Percentiles rank a stretch among this genome's conserved stretches.
Evolutionary conservation across 2,113 vertebrate species (phyloP).

Genomic region (Mohoua ochrocephala): DNA sequence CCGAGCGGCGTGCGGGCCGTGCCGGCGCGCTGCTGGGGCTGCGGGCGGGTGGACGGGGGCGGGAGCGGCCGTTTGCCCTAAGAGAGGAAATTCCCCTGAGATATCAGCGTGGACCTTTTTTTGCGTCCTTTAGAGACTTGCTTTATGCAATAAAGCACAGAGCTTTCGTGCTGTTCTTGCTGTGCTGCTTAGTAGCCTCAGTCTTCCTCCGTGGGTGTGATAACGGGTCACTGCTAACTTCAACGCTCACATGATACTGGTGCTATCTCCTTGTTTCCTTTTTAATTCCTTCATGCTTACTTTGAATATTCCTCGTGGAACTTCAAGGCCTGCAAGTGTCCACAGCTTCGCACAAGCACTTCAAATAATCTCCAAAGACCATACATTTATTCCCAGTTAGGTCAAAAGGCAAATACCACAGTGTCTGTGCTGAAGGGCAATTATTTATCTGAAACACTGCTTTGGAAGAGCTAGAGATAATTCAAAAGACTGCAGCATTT

Average conservation of each 20-base stretch:
- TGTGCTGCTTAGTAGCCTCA: neutral
- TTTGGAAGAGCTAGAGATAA: neutral
- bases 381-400: neutral
- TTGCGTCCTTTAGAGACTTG: neutral
- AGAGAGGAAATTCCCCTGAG: neutral
- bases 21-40: neutral
- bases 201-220: neutral
- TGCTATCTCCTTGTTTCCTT: neutral
- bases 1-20: neutral
- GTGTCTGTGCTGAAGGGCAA: neutral
- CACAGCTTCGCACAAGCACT: neutral
- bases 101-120: neutral
- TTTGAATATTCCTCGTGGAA: neutral
- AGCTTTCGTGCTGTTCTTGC: neutral
- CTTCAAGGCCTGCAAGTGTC: neutral
- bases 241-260: neutral
- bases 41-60: neutral
- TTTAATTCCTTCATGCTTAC: neutral
- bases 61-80: neutral
- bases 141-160: neutral
- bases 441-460: neutral
- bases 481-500: neutral
- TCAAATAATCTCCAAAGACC: neutral
- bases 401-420: neutral
- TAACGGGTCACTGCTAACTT: neutral